A percentile compares a stretch with the other conserved stretches of the same genome.
Evolutionary conservation across 2,888 invertebrate genomes (phyloP).

Genomic region (Parasteatoda lunata): DNA sequence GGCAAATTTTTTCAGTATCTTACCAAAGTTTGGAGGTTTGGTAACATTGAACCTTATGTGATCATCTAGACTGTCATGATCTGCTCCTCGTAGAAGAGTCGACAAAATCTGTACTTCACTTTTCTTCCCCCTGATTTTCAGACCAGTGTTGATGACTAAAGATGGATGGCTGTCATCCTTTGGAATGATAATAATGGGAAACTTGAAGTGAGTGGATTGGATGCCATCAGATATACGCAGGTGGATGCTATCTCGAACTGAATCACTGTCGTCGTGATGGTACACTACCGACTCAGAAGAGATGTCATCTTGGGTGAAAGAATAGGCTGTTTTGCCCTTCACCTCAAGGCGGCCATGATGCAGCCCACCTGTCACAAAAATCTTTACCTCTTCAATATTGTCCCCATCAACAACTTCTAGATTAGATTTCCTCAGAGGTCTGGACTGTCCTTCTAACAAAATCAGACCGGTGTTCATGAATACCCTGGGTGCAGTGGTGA

Average conservation of each 20-base stretch:
- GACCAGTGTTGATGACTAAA: constrained; percentile 73
- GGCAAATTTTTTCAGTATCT: constrained; percentile 72
- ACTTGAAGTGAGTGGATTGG: constrained; percentile 72
- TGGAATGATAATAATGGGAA: constrained; percentile 74
- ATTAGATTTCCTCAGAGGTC: constrained; percentile 72
- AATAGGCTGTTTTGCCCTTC: constrained; percentile 71
- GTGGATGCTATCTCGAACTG: constrained; percentile 73
- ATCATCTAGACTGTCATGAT: constrained; percentile 73
- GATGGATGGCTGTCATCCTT: constrained; percentile 74
- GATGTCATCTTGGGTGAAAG: constrained; percentile 63
- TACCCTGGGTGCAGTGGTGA: constrained; percentile 73
- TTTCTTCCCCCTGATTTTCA: constrained; percentile 73
- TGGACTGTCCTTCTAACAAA: constrained; percentile 73
- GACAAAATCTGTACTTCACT: constrained; percentile 72
- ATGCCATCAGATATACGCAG: constrained; percentile 73
- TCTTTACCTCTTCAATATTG: constrained; percentile 72
- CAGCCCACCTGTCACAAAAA: constrained; percentile 73
- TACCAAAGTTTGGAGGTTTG: constrained; percentile 73
- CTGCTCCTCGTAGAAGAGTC: constrained; percentile 72
- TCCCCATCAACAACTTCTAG: constrained; percentile 74
- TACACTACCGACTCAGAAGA: constrained; percentile 57
- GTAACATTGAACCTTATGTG: constrained; percentile 73
- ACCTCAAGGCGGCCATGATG: constrained; percentile 73
- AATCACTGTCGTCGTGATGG: constrained; percentile 71
- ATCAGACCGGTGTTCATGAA: constrained; percentile 73